Evolutionary conservation across 2,797 vertebrate genomes (phyloP), one percentile per base, ranked within the genome.

Genomic region (Sebastes glaucus): DNA sequence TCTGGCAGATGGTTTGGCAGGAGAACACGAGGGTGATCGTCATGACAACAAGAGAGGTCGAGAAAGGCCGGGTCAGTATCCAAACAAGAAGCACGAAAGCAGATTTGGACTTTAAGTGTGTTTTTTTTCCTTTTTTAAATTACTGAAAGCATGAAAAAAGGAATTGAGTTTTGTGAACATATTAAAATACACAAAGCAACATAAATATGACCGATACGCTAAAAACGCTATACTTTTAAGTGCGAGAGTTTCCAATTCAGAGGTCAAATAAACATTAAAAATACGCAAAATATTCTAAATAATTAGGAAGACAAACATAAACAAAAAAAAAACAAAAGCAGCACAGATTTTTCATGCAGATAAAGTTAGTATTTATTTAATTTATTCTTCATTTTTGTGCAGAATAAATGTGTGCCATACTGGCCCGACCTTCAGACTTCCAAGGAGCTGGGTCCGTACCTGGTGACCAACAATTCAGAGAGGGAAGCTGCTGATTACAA

Each of bases 1-100:
- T 99, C 95, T 99, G 98, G 98, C 96, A 99, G 83, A 99, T 99
- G 98, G 94, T 95, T 3, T 99, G 98, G 98, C 98, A 99, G 92
- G 97, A 99, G 91, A 94, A 96, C 49, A 96, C 97, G 0, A 91
- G 93, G 0, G 95, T 99, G 89, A 97, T 99, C 0, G 97, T 99
- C 87, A 99, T 99, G 98, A 99, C 98, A 7, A 99, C 98, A 0
- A 95, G 97, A 68, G 98, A 99, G 86, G 97, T 99, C 1, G 98
- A 99, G 89, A 99, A 99, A 92, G 98, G 98, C 60, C 94, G 98
- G 96, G 98, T 99, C 77, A 91, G 98, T 96, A 52, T 67, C 20
- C 56, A 18, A 66, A 38, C 62, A 32, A 6, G 7, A 46, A 22
- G 13, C 27, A 2, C 5, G 16, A 18, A n/a, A 11, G 14, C 1